A percentile compares a stretch with the other conserved stretches of the same genome.
phyloP scores from a whole-genome alignment of 2,888 invertebrate species.

The Darwinula stevensoni region DNA sequence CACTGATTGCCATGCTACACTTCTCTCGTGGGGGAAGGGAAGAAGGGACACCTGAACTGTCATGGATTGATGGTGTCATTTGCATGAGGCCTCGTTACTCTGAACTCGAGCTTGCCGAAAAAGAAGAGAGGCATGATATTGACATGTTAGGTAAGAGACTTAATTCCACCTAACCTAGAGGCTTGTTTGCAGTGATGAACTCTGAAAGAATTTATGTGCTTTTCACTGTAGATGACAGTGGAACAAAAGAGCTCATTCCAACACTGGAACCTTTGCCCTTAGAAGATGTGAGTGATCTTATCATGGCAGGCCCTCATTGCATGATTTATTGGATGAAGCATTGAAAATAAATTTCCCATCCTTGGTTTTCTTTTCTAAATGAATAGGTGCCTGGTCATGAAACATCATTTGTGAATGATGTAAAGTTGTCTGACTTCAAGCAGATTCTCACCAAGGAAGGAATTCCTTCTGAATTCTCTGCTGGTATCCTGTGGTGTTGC shows the following conservation, averaged over 20 bases:
- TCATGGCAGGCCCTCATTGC: no score
- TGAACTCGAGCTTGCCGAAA: no score
- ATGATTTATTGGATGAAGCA: no score
- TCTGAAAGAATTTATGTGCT: no score
- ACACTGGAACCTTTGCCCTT: constrained; percentile 11
- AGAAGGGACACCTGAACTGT: no score
- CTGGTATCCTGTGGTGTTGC: constrained; percentile 77
- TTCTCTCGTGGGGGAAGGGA: constrained; percentile 57
- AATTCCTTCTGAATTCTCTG: constrained; percentile 56
- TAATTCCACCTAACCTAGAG: no score
- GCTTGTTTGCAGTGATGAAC: no score
- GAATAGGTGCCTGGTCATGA: constrained; percentile 34
- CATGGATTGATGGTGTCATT: constrained; percentile 68
- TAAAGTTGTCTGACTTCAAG: constrained; percentile 72
- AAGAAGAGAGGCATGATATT: constrained; percentile 9
- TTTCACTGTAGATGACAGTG: constrained; percentile 3
- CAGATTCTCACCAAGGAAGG: constrained; percentile 40
- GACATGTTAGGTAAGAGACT: background rate
- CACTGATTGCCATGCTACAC: constrained; percentile 51
- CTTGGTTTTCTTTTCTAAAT: constrained; percentile 9
- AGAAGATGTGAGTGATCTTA: no score
- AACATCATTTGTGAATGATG: constrained; percentile 68
- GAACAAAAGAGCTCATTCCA: constrained; percentile 10
- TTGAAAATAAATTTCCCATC: background rate
- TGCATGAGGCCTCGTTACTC: constrained; percentile 14